phyloP scores from a whole-genome alignment of 2,888 invertebrate species.

The Villa cingulata region DNA sequence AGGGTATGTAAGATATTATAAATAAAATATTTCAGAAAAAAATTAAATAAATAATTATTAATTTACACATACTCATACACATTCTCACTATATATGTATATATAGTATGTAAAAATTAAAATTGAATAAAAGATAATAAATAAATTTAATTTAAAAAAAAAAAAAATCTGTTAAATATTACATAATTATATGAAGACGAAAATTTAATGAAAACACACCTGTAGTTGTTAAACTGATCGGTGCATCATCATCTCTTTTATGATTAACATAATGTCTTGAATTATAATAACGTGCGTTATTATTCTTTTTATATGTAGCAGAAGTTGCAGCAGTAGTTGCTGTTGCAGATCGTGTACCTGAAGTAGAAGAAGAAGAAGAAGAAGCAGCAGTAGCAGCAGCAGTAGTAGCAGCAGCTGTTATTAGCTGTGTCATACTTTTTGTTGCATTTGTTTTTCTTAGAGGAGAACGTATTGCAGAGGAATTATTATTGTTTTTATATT shows the following conservation, averaged over 20 bases:
- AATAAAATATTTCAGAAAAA: no score
- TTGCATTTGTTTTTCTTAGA: slow-evolving; percentile 31
- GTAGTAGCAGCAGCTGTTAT: slow-evolving; percentile 32
- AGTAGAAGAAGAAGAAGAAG: slow-evolving; percentile 25
- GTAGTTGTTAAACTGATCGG: slow-evolving; percentile 17
- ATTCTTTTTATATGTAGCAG: slow-evolving; percentile 17
- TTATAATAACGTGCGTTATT: no score
- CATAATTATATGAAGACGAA: slow-evolving; percentile 1
- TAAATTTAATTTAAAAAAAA: no score
- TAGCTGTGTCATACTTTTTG: slow-evolving; percentile 41
- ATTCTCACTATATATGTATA: no score
- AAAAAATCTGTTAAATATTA: slow-evolving; percentile 1
- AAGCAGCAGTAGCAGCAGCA: slow-evolving; percentile 20
- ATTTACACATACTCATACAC: no score
- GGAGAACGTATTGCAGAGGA: slow-evolving; percentile 30
- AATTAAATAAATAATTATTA: no score
- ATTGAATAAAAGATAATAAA: no score
- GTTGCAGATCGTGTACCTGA: slow-evolving; percentile 34
- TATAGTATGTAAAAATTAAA: no score
- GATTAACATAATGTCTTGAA: slow-evolving; percentile 3
- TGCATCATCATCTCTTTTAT: slow-evolving; percentile 6
- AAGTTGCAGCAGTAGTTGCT: slow-evolving; percentile 29
- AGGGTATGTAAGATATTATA: no score
- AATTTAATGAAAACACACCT: slow-evolving; percentile 14
- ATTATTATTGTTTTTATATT: slow-evolving; percentile 25